Evolutionary conservation across 1,140 invertebrate genomes (phyloP).

Genomic region (Sitobion miscanthi): DNA sequence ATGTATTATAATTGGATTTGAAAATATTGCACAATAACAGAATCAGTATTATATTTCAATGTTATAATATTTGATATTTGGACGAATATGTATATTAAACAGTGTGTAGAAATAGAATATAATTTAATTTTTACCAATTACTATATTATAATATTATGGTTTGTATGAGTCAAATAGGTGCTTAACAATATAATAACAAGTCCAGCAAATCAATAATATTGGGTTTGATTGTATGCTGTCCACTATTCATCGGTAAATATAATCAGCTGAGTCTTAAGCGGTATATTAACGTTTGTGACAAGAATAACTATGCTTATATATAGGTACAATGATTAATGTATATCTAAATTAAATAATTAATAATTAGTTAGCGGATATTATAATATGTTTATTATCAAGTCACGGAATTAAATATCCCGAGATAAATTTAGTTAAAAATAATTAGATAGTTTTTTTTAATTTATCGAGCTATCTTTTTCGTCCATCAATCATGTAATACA

Average conservation of each 20-base stretch:
- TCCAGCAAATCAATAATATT: background rate
- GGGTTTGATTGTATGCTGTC: background rate
- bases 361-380: background rate
- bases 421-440: slow-evolving; percentile 13
- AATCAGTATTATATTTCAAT: too few relatives aligned
- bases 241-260: background rate
- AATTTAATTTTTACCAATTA: background rate
- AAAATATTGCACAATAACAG: too few relatives aligned
- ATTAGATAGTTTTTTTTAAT: background rate
- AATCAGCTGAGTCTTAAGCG: background rate
- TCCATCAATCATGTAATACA: background rate
- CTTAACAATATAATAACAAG: too few relatives aligned
- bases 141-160: background rate
- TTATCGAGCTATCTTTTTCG: background rate
- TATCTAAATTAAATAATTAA: background rate
- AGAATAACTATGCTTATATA: background rate
- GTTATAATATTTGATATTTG: too few relatives aligned
- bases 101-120: background rate
- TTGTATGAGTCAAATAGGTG: too few relatives aligned
- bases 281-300: background rate
- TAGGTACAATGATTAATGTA: background rate
- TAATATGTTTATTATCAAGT: background rate
- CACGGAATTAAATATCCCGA: background rate
- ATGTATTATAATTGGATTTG: background rate
- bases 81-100: background rate